Base-by-base conservation (phyloP, 2,113 vertebrate species). In the Cichladusa arquata region DNA sequence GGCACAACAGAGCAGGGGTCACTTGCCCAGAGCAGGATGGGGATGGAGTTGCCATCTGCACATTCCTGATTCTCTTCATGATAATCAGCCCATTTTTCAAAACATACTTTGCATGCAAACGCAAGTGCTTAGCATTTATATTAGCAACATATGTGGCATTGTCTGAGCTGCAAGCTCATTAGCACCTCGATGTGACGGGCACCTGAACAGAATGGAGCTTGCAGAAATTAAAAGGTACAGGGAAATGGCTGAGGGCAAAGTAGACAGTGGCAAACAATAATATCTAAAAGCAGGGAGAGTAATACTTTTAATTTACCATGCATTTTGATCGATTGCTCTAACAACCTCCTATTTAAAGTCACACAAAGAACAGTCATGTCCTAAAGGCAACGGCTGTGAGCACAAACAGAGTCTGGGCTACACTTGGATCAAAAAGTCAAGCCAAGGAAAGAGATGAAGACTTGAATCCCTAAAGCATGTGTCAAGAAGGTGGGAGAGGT, bases 1-100 rank as follows among this genome's bases (percentile, higher is more conserved):
- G 85, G 66, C 70, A 85, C 66, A 50, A 6, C 45, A 47, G 84
- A 70, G 50, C 54, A 79, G 66, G 60, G 92, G 85, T 94, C 81
- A 77, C 67, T 77, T 11, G 0, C 42, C 0, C 1, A n/a, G 76
- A 92, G 60, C 12, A 3, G 61, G 56, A 33, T 1, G 9, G 48
- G 80, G 51, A 86, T 2, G 9, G 66, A 84, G 36, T 26, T 16
- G 62, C 92, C 95, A 96, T 96, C 93, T 95, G 96, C 76, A 60
- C 90, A 33, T 58, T 88, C 67, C 67, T 9, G 44, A 65, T 92
- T 96, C 84, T 81, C 64, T 44, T 70, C 90, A 83, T 1, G 7
- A 76, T 64, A 82, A 90, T 53, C 70, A 82, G 79, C 71, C 64
- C 51, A 31, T 76, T 93, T 93, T 90, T 76, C 81, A 78, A 81